These are phyloP conservation scores for Leptothorax acervorum DNA, from an alignment of 2,888 invertebrate genomes.

Conservation along the genomic window DNA sequence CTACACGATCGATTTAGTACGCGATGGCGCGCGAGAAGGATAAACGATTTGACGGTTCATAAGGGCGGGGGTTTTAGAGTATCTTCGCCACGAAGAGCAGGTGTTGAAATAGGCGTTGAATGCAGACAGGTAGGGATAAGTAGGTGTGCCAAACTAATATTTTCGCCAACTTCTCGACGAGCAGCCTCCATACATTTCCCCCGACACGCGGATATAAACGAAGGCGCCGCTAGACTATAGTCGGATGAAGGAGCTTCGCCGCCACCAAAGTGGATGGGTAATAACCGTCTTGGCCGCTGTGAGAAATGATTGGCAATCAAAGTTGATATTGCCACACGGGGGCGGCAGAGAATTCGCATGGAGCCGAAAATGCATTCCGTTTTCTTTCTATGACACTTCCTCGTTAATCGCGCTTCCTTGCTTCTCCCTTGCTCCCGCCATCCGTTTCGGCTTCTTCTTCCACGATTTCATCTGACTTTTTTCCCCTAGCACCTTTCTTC, in stretches of 20 bases:
- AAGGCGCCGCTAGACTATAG: slow-evolving; percentile 19
- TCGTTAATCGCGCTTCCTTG: slow-evolving; percentile 67
- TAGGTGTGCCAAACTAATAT: slow-evolving; percentile 69
- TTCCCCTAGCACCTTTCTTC: background rate
- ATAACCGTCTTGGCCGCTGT: slow-evolving; percentile 75
- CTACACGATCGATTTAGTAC: slow-evolving; percentile 11
- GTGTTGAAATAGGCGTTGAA: slow-evolving; percentile 58
- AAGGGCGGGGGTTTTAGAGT: background rate
- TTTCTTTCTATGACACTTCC: slow-evolving; percentile 67
- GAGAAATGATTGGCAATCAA: slow-evolving; percentile 82
- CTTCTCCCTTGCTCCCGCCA: background rate
- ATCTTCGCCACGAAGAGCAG: slow-evolving; percentile 41
- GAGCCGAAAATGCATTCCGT: slow-evolving; percentile 67
- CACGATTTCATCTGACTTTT: slow-evolving; percentile 32
- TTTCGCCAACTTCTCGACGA: slow-evolving; percentile 71
- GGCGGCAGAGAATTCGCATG: slow-evolving; percentile 46
- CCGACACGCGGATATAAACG: slow-evolving; percentile 51
- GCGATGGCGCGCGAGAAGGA: slow-evolving; percentile 9
- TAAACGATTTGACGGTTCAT: slow-evolving; percentile 38
- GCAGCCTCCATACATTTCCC: slow-evolving; percentile 59
- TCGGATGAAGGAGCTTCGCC: slow-evolving; percentile 52
- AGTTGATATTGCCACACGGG: slow-evolving; percentile 75
- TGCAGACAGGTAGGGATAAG: slow-evolving; percentile 55
- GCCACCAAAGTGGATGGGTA: slow-evolving; percentile 73
- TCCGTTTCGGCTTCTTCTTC: background rate